Evolutionary conservation across 2,888 invertebrate species (phyloP), one percentile per base, ranked within the genome.

Genomic region (Scaptomyza parva): DNA sequence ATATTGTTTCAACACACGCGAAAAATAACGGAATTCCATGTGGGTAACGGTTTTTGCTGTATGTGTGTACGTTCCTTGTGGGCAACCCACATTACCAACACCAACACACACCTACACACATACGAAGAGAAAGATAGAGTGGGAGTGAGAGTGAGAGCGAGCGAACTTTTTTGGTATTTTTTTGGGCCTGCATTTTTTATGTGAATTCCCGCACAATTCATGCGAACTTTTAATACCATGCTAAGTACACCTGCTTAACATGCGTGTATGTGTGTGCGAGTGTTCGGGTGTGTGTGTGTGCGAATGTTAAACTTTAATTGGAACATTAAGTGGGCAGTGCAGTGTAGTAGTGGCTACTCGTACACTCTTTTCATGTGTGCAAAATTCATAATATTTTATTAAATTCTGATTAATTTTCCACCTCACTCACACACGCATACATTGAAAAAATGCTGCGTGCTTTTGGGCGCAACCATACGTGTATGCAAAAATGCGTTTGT

Each of bases 341-440:
- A 54, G 22, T 64, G 33, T 50, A 28, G 6, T 28, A 28, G 50
- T 60, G 67, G 57, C 44, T 64, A 59, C 73, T 37, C 33, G 66
- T 35, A n/a, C 2, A 6, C 43, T 30, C 40, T 39, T 43, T 17
- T 4, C 4, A 9, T 61, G 61, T 59, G 37, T 60, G 48, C 61
- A 50, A 68, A 62, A 76, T 66, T 70, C 69, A 87, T 87, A 87
- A 82, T 85, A 87, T 85, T 87, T 87, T 85, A 82, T 82, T 82
- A 85, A 82, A 87, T 87, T 82, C 65, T 85, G 87, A 82, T 82
- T 82, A 87, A 82, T 82, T 85, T 85, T 53, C 48, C 43, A 14
- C 17, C 47, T 2, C 18, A 6, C n/a, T 11, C 12, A 1, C 17
- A 17, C 63, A 14, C 43, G 44, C 17, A 17, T 8, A 8, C 70